A percentile compares a stretch with the other conserved stretches of the same genome.
Evolutionary conservation across 2,113 vertebrate genomes (phyloP).

Genomic region (Ictidomys tridecemlineatus): DNA sequence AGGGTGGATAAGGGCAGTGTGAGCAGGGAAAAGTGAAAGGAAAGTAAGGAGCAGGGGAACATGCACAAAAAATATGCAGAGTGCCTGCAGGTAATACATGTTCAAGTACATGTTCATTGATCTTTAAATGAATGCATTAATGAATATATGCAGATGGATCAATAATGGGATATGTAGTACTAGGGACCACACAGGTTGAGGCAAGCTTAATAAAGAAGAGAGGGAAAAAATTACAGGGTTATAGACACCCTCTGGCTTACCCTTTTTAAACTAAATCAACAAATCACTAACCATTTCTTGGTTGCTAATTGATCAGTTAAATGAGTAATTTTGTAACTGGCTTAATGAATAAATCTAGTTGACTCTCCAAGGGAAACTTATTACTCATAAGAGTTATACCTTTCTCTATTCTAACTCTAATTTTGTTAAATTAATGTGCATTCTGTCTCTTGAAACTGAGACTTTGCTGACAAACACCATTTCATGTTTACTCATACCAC

Average conservation of each 20-base stretch:
- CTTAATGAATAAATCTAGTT: not conserved
- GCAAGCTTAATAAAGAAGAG: not conserved
- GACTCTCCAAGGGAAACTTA: not conserved
- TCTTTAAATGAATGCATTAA: not conserved
- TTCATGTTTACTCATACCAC: not conserved
- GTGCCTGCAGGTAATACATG: not conserved
- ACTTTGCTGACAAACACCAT: not conserved
- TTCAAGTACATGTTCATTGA: not conserved
- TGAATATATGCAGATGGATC: not conserved
- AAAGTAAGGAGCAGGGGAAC: not conserved
- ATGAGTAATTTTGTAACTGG: slow-evolving; percentile 22
- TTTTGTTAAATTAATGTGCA: not conserved
- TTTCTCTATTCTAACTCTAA: not conserved
- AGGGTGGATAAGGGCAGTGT: fast-evolving
- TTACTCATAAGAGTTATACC: not conserved
- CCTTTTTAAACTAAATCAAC: not conserved
- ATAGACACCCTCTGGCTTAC: not conserved
- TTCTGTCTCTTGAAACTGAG: not conserved
- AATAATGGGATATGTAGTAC: not conserved
- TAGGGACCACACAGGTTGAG: not conserved
- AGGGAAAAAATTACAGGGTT: not conserved
- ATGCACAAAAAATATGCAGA: not conserved
- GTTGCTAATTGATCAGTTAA: not conserved
- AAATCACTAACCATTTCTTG: not conserved
- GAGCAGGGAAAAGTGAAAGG: not conserved